phyloP scores from a whole-genome alignment of 2,888 invertebrate species.

The Epicampocera succincta region DNA sequence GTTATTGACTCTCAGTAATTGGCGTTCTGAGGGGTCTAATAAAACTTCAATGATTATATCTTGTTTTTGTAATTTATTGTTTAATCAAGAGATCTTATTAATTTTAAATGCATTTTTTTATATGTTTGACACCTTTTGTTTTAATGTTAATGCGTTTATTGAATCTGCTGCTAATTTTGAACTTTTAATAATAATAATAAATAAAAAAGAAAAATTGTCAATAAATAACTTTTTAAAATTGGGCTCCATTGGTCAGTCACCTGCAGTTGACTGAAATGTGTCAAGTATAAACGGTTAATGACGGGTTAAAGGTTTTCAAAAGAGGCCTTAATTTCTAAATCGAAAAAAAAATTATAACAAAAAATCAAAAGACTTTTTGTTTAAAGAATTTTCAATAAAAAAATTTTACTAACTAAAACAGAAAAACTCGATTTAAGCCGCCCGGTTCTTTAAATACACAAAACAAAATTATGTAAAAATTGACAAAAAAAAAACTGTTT shows the following conservation, averaged over 20 bases:
- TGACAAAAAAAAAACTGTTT: too few species aligned
- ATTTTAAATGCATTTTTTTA: neutral
- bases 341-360: too few species aligned
- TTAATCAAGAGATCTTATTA: neutral
- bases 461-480: too few species aligned
- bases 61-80: conserved; percentile 22
- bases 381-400: too few species aligned
- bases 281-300: too few species aligned
- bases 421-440: too few species aligned
- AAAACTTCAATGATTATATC: conserved; percentile 39
- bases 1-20: conserved; percentile 65
- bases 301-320: too few species aligned
- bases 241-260: neutral
- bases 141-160: conserved; percentile 2
- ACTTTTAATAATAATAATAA: neutral
- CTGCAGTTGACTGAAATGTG: conserved; percentile 6
- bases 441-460: too few species aligned
- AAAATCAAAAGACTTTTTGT: too few species aligned
- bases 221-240: conserved; percentile 16
- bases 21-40: conserved; percentile 30
- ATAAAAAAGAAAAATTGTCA: too few species aligned
- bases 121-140: neutral
- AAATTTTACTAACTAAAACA: too few species aligned
- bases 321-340: too few species aligned
- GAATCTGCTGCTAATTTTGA: neutral